These are phyloP conservation scores for Phrynocephalus guinanensis DNA, from an alignment of 2,797 vertebrate species.

Conservation along the genomic window DNA sequence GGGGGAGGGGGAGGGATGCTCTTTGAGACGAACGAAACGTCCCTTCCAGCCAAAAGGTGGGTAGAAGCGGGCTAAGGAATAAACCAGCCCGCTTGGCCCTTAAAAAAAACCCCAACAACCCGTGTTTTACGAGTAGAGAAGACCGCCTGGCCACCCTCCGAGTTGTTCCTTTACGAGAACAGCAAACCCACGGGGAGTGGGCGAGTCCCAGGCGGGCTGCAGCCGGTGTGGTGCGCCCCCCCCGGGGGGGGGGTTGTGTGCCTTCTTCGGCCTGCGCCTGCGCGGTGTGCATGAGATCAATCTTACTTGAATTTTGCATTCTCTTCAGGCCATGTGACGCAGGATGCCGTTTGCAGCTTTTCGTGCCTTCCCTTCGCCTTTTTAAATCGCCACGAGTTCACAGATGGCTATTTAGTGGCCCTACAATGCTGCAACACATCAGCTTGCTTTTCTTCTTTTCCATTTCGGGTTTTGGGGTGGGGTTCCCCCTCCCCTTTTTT, in stretches of 20 bases:
- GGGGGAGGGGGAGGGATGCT: not conserved
- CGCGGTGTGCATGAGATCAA: slow-evolving; percentile 81
- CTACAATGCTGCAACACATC: slow-evolving; percentile 99
- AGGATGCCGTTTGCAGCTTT: slow-evolving; percentile 88
- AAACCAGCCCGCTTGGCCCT: not conserved
- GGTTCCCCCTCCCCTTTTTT: not conserved
- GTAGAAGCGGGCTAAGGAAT: not conserved
- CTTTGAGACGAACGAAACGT: not conserved
- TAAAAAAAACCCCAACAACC: not conserved
- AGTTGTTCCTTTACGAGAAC: slow-evolving; percentile 30
- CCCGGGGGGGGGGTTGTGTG: slow-evolving; percentile 30
- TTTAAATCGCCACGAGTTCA: slow-evolving; percentile 96
- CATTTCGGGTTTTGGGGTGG: not conserved
- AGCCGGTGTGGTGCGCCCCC: slow-evolving; percentile 6
- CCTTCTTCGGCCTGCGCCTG: slow-evolving; percentile 73
- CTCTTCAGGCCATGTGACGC: slow-evolving; percentile 89
- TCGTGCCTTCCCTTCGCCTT: slow-evolving; percentile 97
- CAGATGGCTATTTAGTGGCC: slow-evolving; percentile 99
- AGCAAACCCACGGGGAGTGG: slow-evolving; percentile 59
- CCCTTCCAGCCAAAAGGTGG: not conserved
- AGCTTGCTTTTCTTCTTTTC: slow-evolving; percentile 84
- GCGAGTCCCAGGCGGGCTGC: slow-evolving; percentile 66
- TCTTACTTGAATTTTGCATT: slow-evolving; percentile 89
- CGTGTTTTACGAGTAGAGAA: too few species aligned
- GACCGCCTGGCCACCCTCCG: not conserved